These are phyloP conservation scores for Bombyx huttoni DNA, from an alignment of 2,888 invertebrate species.

Conservation along the genomic window DNA sequence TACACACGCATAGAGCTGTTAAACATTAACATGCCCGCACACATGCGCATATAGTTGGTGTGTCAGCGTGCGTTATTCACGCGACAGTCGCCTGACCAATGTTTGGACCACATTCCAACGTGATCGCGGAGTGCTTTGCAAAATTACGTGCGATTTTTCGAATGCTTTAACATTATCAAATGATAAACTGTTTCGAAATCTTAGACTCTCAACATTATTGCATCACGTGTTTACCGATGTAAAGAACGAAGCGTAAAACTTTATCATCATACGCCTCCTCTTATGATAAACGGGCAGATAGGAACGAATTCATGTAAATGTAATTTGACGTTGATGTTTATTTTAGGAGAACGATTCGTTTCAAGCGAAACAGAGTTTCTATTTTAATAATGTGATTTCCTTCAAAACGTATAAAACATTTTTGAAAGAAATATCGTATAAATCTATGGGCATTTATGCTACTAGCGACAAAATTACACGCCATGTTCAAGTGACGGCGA, in stretches of 20 bases:
- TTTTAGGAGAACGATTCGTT: too few species aligned
- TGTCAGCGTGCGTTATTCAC: slow-evolving; percentile 34
- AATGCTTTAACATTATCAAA: neutral
- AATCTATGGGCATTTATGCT: neutral
- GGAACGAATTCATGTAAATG: too few species aligned
- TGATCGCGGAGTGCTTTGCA: slow-evolving; percentile 15
- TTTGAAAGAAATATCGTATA: neutral
- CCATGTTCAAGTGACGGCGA: neutral
- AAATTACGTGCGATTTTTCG: neutral
- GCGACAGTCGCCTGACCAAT: slow-evolving; percentile 50
- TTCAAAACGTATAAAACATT: neutral
- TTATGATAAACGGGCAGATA: too few species aligned
- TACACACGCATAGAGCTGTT: neutral
- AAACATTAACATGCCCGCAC: slow-evolving; percentile 12
- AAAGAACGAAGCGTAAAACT: neutral
- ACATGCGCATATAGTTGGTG: slow-evolving; percentile 10
- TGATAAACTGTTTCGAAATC: neutral
- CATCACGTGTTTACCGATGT: neutral
- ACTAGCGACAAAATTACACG: neutral
- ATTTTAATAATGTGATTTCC: too few species aligned
- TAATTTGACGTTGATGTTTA: too few species aligned
- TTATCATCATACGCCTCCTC: neutral
- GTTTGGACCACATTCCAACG: slow-evolving; percentile 46
- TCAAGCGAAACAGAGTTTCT: too few species aligned
- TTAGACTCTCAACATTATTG: neutral